Evolutionary conservation across 1,140 invertebrate genomes (phyloP).

Genomic region (Cyrtorhinus lividipennis): DNA sequence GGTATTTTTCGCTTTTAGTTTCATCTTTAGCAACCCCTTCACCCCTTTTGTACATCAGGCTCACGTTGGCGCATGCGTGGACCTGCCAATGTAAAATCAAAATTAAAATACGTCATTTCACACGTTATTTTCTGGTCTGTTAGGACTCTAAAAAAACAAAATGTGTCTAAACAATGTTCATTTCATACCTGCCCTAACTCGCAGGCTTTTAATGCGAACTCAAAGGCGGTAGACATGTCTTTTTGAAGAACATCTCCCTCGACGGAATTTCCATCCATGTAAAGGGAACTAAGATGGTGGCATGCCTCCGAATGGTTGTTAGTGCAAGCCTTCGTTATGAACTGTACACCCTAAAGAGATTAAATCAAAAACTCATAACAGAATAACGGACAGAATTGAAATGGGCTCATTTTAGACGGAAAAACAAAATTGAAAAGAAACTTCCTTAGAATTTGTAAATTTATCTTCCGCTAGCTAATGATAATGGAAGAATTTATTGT

Average conservation of each 20-base stretch:
- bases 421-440: too few species aligned
- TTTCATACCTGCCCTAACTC: slow-evolving; percentile 48
- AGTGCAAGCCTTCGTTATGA: slow-evolving; percentile 65
- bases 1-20: slow-evolving; percentile 53
- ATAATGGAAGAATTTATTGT: too few species aligned
- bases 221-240: slow-evolving; percentile 59
- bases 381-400: too few species aligned
- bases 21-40: slow-evolving; percentile 51
- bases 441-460: too few species aligned
- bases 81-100: slow-evolving; percentile 30
- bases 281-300: slow-evolving; percentile 62
- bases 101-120: too few species aligned
- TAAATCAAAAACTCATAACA: too few species aligned
- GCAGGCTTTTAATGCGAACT: slow-evolving; percentile 57
- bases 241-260: slow-evolving; percentile 27
- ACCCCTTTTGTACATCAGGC: slow-evolving; percentile 55
- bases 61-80: slow-evolving; percentile 73
- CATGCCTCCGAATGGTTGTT: slow-evolving; percentile 55
- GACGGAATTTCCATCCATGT: slow-evolving; percentile 50
- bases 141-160: too few species aligned
- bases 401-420: too few species aligned
- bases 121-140: too few species aligned
- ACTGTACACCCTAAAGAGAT: slow-evolving; percentile 42
- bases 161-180: too few species aligned
- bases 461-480: too few species aligned